Percentiles rank a stretch among this genome's conserved stretches.
These are phyloP conservation scores for Amphimedon queenslandica DNA, from an alignment of 37 sponge, comb jelly and placozoan genomes.

Conservation along the genomic window DNA sequence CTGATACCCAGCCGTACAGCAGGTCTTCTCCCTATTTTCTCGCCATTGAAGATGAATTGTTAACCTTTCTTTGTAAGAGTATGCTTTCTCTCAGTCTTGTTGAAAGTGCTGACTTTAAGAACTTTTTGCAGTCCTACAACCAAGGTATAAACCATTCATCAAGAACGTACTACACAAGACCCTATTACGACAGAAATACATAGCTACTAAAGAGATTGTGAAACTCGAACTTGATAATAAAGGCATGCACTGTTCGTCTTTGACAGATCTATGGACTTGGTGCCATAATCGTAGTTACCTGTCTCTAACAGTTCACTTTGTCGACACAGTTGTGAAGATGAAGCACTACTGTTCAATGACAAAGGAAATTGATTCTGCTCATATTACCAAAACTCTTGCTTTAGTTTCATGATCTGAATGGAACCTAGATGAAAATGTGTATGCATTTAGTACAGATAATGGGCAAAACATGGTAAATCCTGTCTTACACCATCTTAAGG, in stretches of 20 bases:
- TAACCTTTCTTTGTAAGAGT: neutral
- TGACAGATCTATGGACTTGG: conserved; percentile 11
- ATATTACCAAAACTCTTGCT: neutral
- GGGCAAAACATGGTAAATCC: too few species aligned
- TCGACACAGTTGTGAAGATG: neutral
- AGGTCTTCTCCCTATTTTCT: neutral
- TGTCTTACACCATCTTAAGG: too few species aligned
- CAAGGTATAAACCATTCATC: neutral
- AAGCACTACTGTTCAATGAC: conserved; percentile 7
- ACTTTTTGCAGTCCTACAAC: neutral
- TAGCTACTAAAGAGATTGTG: neutral
- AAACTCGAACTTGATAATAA: neutral
- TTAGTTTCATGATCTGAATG: neutral
- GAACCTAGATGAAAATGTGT: neutral
- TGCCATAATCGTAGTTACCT: neutral
- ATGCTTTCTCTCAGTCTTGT: neutral
- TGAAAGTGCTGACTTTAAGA: neutral
- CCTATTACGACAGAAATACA: neutral
- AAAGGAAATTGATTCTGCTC: neutral
- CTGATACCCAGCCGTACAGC: neutral
- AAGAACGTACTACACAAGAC: neutral
- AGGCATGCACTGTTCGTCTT: neutral
- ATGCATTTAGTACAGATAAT: neutral
- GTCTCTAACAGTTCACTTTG: conserved; percentile 2
- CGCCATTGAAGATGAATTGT: neutral